phyloP scores from a whole-genome alignment of 2,888 invertebrate species.

The Phorcus lineatus region DNA sequence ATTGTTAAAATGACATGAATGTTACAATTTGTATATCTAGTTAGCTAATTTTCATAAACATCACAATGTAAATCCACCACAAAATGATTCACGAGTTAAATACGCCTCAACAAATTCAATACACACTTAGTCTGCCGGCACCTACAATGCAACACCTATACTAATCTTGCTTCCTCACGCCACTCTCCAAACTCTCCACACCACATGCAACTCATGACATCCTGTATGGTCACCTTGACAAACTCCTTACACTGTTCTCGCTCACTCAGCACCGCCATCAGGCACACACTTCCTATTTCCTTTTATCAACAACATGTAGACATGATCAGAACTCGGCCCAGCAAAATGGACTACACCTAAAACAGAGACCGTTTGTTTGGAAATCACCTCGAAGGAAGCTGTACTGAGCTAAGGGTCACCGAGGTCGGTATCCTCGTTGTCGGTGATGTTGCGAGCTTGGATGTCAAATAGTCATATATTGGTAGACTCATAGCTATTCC shows the following conservation, averaged over 20 bases:
- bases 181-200: neutral
- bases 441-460: too few species aligned
- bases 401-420: neutral
- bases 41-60: too few species aligned
- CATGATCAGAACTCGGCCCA: neutral
- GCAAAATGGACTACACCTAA: constrained; percentile 7
- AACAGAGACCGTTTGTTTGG: constrained; percentile 1
- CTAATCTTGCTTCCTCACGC: neutral
- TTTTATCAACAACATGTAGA: neutral
- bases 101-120: too few species aligned
- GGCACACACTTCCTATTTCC: neutral
- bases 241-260: neutral
- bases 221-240: constrained; percentile 7
- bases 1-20: too few species aligned
- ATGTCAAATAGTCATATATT: too few species aligned
- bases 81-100: too few species aligned
- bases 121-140: too few species aligned
- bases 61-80: too few species aligned
- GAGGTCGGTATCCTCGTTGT: too few species aligned
- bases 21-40: too few species aligned
- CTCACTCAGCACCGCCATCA: neutral
- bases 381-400: neutral
- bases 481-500: too few species aligned
- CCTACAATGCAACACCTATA: too few species aligned
- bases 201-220: neutral